Percentiles rank a stretch among this genome's conserved stretches.
These are phyloP conservation scores for Noctua pronuba DNA, from an alignment of 2,888 invertebrate species.

Conservation along the genomic window DNA sequence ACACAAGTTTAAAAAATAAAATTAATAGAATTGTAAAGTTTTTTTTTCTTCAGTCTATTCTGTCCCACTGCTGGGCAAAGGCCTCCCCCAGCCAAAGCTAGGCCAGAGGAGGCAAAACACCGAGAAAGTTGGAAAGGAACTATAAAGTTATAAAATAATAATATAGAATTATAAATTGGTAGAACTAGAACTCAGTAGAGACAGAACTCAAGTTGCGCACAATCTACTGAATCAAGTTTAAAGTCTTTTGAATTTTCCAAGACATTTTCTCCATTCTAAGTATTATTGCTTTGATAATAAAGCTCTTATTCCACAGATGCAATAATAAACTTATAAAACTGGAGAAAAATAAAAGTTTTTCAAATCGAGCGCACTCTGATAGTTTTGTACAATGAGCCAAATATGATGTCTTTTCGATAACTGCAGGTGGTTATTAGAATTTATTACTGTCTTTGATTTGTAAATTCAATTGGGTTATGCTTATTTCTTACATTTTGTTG, in stretches of 20 bases:
- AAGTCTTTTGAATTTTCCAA: conserved; percentile 1
- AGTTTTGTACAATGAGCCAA: conserved; percentile 54
- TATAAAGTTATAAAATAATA: too few relatives aligned
- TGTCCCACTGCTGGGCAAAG: too few relatives aligned
- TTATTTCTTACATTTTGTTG: not conserved
- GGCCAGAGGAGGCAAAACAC: too few relatives aligned
- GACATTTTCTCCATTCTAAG: conserved; percentile 1
- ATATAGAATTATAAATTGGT: too few relatives aligned
- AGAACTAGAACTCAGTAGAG: not conserved
- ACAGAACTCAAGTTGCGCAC: not conserved
- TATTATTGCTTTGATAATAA: conserved; percentile 27
- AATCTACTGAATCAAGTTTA: not conserved
- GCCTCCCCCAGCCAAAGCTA: too few relatives aligned
- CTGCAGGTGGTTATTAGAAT: conserved; percentile 38
- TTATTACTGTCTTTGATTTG: conserved; percentile 5
- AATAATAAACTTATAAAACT: conserved; percentile 22
- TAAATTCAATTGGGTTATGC: not conserved
- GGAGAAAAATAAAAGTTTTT: conserved; percentile 41
- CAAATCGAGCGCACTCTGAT: conserved; percentile 26
- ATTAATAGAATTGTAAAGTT: too few relatives aligned
- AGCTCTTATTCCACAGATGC: conserved; percentile 2
- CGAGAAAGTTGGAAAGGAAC: too few relatives aligned
- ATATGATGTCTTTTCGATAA: conserved; percentile 50
- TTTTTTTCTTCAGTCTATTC: too few relatives aligned
- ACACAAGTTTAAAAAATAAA: too few relatives aligned